Evolutionary conservation across 2,797 vertebrate species (phyloP).

Genomic region (Todus mexicanus): DNA sequence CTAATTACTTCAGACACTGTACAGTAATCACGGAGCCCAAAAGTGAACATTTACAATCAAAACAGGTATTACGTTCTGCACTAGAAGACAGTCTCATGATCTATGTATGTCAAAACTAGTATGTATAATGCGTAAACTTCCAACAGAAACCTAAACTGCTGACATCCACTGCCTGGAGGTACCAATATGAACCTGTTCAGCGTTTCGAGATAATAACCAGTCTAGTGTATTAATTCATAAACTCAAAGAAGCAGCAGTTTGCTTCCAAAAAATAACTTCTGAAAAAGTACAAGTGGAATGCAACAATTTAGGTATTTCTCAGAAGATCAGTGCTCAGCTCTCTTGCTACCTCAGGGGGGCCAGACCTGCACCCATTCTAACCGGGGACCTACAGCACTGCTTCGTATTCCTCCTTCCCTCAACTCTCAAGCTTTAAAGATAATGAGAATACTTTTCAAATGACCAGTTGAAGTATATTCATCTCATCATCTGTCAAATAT

Average conservation of each 20-base stretch:
- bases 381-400: neutral
- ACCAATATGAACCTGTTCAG: neutral
- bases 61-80: neutral
- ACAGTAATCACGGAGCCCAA: neutral
- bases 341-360: neutral
- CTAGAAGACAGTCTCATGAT: neutral
- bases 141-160: neutral
- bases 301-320: neutral
- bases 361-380: neutral
- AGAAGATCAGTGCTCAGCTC: neutral
- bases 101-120: neutral
- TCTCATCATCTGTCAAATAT: neutral
- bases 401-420: neutral
- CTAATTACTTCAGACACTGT: constrained; percentile 4
- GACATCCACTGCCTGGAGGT: neutral
- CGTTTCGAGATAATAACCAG: neutral
- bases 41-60: neutral
- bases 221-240: neutral
- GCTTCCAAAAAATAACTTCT: neutral
- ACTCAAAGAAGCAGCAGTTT: neutral
- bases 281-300: neutral
- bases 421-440: neutral
- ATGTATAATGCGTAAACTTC: accelerated
- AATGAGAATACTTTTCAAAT: neutral
- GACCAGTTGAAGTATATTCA: neutral